A percentile compares a stretch with the other conserved stretches of the same genome.
Evolutionary conservation across 2,113 vertebrate species (phyloP).

Genomic region (Odontesthes bonariensis): DNA sequence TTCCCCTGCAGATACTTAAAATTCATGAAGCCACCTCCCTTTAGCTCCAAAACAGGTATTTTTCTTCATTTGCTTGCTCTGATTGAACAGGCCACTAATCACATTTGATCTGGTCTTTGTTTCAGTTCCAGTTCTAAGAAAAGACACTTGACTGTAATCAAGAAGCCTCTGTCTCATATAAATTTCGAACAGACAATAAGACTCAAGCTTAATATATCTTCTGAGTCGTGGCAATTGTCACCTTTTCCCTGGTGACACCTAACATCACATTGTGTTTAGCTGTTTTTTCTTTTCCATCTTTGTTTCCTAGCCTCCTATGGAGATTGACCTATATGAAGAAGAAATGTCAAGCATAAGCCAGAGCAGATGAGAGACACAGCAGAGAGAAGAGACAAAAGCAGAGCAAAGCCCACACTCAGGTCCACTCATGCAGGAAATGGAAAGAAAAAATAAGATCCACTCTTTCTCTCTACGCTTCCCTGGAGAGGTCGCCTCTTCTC

Average conservation of each 20-base stretch:
- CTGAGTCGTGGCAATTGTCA: slow-evolving; percentile 68
- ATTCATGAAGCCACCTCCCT: slow-evolving; percentile 57
- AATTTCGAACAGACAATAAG: slow-evolving; percentile 43
- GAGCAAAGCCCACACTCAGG: slow-evolving; percentile 71
- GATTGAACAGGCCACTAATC: slow-evolving; percentile 48
- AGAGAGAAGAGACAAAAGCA: slow-evolving; percentile 74
- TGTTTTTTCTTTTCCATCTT: slow-evolving; percentile 3
- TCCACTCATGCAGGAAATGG: slow-evolving; percentile 80
- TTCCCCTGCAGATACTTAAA: slow-evolving; percentile 28
- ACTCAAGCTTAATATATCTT: slow-evolving; percentile 37
- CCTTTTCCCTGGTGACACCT: slow-evolving; percentile 41
- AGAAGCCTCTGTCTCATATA: slow-evolving; percentile 32
- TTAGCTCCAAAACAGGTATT: slow-evolving; percentile 64
- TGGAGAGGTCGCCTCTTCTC: slow-evolving; percentile 62
- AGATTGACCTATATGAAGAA: slow-evolving; percentile 77
- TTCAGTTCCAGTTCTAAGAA: slow-evolving; percentile 61
- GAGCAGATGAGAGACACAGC: slow-evolving; percentile 63
- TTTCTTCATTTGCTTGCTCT: slow-evolving; percentile 52
- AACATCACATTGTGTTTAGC: slow-evolving; percentile 40
- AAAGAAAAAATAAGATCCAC: slow-evolving; percentile 74
- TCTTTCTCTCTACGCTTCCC: slow-evolving; percentile 40
- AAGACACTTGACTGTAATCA: slow-evolving; percentile 63
- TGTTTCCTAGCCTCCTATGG: slow-evolving; percentile 46
- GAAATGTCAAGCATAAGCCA: slow-evolving; percentile 75
- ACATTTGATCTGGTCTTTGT: slow-evolving; percentile 59